These are phyloP conservation scores for Stictonetta naevosa DNA, from an alignment of 2,113 vertebrate genomes.

Conservation along the genomic window DNA sequence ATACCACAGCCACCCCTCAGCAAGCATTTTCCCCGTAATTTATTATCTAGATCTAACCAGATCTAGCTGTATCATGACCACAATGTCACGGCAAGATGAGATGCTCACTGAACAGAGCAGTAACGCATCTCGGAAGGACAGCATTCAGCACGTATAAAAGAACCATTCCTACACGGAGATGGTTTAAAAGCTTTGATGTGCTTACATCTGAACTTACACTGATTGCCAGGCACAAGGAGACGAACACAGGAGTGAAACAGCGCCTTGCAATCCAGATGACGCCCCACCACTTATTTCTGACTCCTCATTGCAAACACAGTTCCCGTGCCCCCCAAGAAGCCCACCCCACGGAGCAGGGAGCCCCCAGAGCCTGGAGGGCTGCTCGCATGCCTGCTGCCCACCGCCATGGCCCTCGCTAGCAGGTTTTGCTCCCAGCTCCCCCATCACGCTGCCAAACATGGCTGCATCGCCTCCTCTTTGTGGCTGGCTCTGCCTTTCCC, in stretches of 20 bases:
- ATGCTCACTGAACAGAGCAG: background rate
- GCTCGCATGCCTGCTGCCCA: background rate
- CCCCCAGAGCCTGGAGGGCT: background rate
- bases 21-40: background rate
- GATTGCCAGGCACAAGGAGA: background rate
- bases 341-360: too few relatives aligned
- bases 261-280: background rate
- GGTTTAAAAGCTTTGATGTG: background rate
- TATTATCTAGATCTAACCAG: background rate
- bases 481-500: background rate
- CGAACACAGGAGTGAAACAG: background rate
- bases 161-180: background rate
- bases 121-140: background rate
- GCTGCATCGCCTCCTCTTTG: constrained; percentile 49
- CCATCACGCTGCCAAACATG: background rate
- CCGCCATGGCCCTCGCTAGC: background rate
- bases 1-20: background rate
- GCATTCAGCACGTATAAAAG: background rate
- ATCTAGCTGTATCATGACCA: background rate
- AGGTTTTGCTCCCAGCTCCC: constrained; percentile 34
- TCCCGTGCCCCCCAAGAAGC: background rate
- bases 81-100: background rate
- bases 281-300: background rate
- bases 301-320: background rate
- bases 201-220: background rate